Conservation (phyloP, 2,888 invertebrate genomes). For the Trachelus troglodyta region DNA sequence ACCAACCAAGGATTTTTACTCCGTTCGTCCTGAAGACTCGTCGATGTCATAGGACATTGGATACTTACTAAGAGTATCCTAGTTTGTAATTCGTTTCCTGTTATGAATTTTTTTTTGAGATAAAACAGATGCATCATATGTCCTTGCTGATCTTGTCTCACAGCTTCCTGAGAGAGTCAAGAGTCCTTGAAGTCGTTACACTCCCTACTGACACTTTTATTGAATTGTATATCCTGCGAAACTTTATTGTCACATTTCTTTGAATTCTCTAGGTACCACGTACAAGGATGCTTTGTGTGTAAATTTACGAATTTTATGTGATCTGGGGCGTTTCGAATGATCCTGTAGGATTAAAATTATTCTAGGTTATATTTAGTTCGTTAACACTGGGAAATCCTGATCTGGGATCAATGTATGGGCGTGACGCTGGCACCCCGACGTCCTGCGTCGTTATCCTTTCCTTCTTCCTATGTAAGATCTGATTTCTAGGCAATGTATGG, state of each 20-base stretch:
- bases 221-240: background rate
- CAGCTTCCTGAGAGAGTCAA: slow-evolving; percentile 61
- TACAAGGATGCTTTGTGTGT: background rate
- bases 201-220: slow-evolving; percentile 39
- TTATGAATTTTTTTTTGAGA: background rate
- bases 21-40: background rate
- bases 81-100: background rate
- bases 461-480: slow-evolving; percentile 40
- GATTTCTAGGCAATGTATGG: slow-evolving; percentile 42
- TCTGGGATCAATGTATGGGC: slow-evolving; percentile 18
- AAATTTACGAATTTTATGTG: background rate
- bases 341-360: background rate
- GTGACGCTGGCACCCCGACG: slow-evolving; percentile 28
- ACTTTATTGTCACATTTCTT: background rate
- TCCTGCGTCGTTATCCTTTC: slow-evolving; percentile 35
- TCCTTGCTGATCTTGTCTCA: slow-evolving; percentile 57
- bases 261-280: background rate
- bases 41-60: background rate
- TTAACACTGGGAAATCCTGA: background rate
- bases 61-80: background rate
- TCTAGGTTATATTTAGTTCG: background rate
- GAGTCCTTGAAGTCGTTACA: slow-evolving; percentile 61
- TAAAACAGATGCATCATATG: slow-evolving; percentile 32
- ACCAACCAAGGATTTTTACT: background rate
- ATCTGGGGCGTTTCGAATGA: background rate